Conservation (phyloP, 2,113 vertebrate genomes). For the Chaetorhynchus papuensis region DNA sequence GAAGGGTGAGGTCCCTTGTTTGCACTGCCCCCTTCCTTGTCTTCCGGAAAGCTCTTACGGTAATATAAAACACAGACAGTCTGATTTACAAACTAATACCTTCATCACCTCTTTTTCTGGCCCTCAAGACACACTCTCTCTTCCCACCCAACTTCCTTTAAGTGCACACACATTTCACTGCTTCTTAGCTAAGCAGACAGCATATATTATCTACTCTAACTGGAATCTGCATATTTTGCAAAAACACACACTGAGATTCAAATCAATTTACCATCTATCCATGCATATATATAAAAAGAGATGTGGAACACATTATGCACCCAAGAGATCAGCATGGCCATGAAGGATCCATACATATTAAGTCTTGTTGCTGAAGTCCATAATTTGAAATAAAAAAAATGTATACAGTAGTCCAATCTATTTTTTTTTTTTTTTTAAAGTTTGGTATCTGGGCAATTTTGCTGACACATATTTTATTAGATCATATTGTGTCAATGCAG, state of each 20-base stretch:
- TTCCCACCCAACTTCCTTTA: neutral
- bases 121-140: neutral
- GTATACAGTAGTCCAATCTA: neutral
- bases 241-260: neutral
- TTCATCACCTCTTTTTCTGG: neutral
- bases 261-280: neutral
- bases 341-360: neutral
- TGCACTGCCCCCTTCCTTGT: neutral
- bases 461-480: neutral
- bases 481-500: neutral
- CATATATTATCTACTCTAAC: neutral
- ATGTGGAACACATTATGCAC: neutral
- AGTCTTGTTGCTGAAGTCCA: neutral
- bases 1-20: neutral
- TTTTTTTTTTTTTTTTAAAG: neutral
- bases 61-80: neutral
- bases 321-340: neutral
- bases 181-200: neutral
- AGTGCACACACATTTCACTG: neutral
- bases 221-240: neutral
- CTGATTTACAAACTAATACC: neutral
- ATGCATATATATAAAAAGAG: neutral
- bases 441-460: conserved; percentile 24
- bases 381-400: neutral
- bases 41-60: neutral